Conservation (phyloP, 2,888 invertebrate species). For the Glaucopsyche alexis region DNA sequence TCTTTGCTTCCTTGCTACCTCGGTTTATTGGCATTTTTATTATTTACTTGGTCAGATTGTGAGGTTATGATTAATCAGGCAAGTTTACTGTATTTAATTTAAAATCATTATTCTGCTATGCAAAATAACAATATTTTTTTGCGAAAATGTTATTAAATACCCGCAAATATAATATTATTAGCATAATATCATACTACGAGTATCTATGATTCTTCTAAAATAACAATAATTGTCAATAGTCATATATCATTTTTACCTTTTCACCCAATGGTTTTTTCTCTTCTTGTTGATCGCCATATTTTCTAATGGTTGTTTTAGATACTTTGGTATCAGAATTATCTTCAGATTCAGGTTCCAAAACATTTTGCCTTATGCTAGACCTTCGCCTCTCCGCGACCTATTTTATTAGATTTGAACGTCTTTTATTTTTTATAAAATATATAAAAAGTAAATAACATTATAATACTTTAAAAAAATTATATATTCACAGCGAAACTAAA, state of each 20-base stretch:
- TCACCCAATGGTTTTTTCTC: neutral
- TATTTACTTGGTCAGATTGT: neutral
- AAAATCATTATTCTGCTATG: neutral
- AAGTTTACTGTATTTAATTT: neutral
- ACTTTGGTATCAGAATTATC: neutral
- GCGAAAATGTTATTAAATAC: neutral
- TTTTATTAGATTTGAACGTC: neutral
- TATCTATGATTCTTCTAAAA: neutral
- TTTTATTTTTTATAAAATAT: neutral
- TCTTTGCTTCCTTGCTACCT: neutral
- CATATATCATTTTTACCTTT: slow-evolving; percentile 14
- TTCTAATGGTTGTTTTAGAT: neutral
- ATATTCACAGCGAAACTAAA: no score
- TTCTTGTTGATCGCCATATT: neutral
- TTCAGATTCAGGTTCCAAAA: neutral
- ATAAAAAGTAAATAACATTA: neutral
- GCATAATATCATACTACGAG: neutral
- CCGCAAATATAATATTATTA: neutral
- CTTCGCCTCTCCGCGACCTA: slow-evolving; percentile 6
- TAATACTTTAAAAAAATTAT: no score
- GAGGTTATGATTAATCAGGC: neutral
- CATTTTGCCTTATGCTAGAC: slow-evolving; percentile 9
- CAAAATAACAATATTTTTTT: neutral
- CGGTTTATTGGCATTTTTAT: neutral
- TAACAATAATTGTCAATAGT: neutral